These are phyloP conservation scores for Craterocephalus amniculus DNA, from an alignment of 2,797 vertebrate species.

Conservation along the genomic window DNA sequence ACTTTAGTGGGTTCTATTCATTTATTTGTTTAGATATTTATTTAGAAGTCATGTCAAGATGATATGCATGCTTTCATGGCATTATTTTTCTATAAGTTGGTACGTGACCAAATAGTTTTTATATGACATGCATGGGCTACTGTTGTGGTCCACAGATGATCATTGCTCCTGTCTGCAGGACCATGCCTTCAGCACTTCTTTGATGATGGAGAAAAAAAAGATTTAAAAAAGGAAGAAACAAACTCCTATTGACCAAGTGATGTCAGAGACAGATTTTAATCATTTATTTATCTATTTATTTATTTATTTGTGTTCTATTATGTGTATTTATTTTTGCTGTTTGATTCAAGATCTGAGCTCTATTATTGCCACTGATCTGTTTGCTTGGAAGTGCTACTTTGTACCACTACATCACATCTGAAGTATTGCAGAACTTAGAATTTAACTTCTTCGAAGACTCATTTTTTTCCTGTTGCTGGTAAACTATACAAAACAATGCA, in stretches of 20 bases:
- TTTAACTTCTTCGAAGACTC: slow-evolving; percentile 38
- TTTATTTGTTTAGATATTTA: slow-evolving; percentile 90
- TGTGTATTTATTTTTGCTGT: slow-evolving; percentile 65
- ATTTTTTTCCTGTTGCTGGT: slow-evolving; percentile 47
- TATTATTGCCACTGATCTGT: slow-evolving; percentile 53
- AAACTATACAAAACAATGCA: slow-evolving; percentile 62
- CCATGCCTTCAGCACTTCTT: slow-evolving; percentile 77
- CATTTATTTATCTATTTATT: slow-evolving; percentile 63
- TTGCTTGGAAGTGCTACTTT: slow-evolving; percentile 49
- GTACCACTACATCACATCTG: slow-evolving; percentile 27
- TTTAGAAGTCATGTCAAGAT: slow-evolving; percentile 83
- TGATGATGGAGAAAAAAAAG: slow-evolving; percentile 63
- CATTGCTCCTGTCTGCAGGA: slow-evolving; percentile 77
- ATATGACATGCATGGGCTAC: slow-evolving; percentile 76
- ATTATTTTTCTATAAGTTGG: slow-evolving; percentile 85
- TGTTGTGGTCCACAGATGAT: slow-evolving; percentile 73
- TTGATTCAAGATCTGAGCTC: slow-evolving; percentile 80
- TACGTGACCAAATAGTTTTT: slow-evolving; percentile 84
- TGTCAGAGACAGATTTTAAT: slow-evolving; percentile 76
- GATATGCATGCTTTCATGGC: slow-evolving; percentile 83
- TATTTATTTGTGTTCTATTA: slow-evolving; percentile 52
- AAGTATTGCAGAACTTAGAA: slow-evolving; percentile 31
- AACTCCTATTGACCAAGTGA: slow-evolving; percentile 77
- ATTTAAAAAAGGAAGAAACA: slow-evolving; percentile 23
- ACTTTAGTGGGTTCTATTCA: slow-evolving; percentile 80